Conservation (phyloP, 2,113 vertebrate species). For the Platichthys flesus region DNA sequence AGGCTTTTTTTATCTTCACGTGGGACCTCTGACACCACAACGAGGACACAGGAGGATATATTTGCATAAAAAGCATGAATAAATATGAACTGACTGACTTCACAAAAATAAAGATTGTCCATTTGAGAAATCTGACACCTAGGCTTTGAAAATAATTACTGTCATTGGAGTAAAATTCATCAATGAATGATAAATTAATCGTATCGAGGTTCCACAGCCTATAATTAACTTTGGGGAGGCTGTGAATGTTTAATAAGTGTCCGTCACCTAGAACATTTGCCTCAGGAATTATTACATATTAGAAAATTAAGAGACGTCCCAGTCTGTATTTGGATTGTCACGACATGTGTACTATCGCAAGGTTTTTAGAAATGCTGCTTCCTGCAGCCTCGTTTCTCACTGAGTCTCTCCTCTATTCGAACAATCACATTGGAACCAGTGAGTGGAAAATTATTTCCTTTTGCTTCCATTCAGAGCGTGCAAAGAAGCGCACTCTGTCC, state of each 20-base stretch:
- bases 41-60: conserved; percentile 9
- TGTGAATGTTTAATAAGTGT: background rate
- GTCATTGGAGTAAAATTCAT: conserved; percentile 1
- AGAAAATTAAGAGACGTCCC: conserved; percentile 30
- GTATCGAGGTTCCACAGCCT: background rate
- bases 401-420: conserved; percentile 35
- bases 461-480: conserved; percentile 35
- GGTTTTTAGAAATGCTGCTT: conserved; percentile 39
- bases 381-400: conserved; percentile 30
- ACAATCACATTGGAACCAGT: conserved; percentile 27
- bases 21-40: conserved; percentile 6
- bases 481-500: conserved; percentile 17
- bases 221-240: background rate
- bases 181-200: conserved; percentile 30
- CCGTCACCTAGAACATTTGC: background rate
- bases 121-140: conserved; percentile 15
- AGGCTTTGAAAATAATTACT: conserved; percentile 21
- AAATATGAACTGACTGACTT: conserved; percentile 21
- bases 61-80: conserved; percentile 50
- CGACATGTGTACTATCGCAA: conserved; percentile 14
- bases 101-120: conserved; percentile 25
- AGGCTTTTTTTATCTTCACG: conserved; percentile 11
- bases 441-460: conserved; percentile 35
- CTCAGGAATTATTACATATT: background rate
- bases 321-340: conserved; percentile 23